Percentiles rank a stretch among this genome's conserved stretches.
These are phyloP conservation scores for Pelagia noctiluca DNA, from an alignment of 30 jellyfish, hydroid and myxozoan genomes.

Conservation along the genomic window DNA sequence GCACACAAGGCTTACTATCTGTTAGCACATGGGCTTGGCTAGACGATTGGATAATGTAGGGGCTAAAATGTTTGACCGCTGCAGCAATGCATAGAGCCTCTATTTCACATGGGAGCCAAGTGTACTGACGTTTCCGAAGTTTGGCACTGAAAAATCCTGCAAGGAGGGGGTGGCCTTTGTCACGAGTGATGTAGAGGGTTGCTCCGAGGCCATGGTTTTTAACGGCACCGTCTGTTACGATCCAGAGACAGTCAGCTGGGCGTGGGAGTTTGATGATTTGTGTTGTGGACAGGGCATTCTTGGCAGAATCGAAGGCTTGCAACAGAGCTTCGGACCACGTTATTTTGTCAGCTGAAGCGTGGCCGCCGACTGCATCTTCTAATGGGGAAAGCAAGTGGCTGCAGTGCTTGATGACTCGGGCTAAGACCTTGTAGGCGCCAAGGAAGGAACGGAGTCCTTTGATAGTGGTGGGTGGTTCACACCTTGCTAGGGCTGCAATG, in stretches of 20 bases:
- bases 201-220: too few relatives aligned
- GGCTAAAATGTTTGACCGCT: too few relatives aligned
- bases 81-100: too few relatives aligned
- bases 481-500: slow-evolving; percentile 50
- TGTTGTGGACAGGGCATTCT: neutral
- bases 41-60: too few relatives aligned
- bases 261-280: slow-evolving; percentile 33
- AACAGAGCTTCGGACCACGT: slow-evolving; percentile 27
- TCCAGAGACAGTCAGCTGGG: slow-evolving; percentile 47
- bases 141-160: slow-evolving; percentile 69
- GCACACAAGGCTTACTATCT: too few relatives aligned
- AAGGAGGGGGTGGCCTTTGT: slow-evolving; percentile 31
- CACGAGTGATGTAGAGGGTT: too few relatives aligned
- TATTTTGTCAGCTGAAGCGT: slow-evolving; percentile 20
- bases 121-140: too few relatives aligned
- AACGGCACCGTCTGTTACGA: neutral
- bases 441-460: slow-evolving; percentile 63
- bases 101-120: too few relatives aligned
- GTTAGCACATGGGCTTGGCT: too few relatives aligned
- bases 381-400: slow-evolving; percentile 31
- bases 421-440: slow-evolving; percentile 63
- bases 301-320: slow-evolving; percentile 21
- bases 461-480: slow-evolving; percentile 57
- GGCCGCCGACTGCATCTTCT: slow-evolving; percentile 45
- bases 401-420: slow-evolving; percentile 50